These are phyloP conservation scores for Tragelaphus buxtoni DNA, from an alignment of 2,113 vertebrate species.

Conservation along the genomic window DNA sequence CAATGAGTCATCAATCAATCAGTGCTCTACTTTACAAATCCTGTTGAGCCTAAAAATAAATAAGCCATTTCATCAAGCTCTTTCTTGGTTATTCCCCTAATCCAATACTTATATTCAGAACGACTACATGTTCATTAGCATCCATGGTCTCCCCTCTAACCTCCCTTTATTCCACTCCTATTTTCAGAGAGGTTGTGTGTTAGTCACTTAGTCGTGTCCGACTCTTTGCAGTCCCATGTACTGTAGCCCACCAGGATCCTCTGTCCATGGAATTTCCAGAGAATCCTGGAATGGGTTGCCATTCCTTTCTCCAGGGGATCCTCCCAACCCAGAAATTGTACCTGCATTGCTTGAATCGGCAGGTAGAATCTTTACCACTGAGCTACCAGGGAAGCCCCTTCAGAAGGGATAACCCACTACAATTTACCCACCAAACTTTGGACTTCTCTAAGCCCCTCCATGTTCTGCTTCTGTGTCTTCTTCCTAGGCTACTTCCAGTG, in stretches of 20 bases:
- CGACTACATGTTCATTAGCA: no score
- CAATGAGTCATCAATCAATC: neutral
- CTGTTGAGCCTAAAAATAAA: neutral
- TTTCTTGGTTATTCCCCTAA: neutral
- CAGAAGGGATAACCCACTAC: neutral
- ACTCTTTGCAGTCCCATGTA: neutral
- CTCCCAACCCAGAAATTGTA: neutral
- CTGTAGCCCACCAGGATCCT: neutral
- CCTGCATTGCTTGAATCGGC: neutral
- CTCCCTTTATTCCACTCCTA: no score
- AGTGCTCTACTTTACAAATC: neutral
- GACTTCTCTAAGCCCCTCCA: neutral
- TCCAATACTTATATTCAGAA: neutral
- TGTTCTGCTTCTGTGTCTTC: neutral
- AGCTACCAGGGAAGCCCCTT: neutral
- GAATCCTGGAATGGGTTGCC: neutral
- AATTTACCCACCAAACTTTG: fast-evolving
- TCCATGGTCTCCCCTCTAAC: neutral
- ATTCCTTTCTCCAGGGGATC: neutral
- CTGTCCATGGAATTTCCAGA: neutral
- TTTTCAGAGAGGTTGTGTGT: neutral
- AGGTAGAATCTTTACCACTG: neutral
- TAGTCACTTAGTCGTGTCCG: neutral
- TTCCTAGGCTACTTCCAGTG: fast-evolving
- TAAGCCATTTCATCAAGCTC: neutral